These are phyloP conservation scores for Nymphalis polychloros DNA, from an alignment of 2,888 invertebrate genomes.

Conservation along the genomic window DNA sequence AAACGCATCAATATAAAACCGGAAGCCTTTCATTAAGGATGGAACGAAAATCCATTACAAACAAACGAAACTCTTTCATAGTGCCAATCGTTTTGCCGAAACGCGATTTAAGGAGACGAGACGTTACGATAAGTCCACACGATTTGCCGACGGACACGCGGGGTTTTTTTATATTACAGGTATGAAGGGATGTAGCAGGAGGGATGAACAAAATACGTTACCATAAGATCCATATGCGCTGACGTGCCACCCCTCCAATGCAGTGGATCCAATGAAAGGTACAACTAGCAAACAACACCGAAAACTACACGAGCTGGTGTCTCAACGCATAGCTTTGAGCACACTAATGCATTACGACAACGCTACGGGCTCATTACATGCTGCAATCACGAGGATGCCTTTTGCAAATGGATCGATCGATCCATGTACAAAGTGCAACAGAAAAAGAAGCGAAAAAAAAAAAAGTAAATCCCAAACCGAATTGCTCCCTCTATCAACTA, in stretches of 20 bases:
- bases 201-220: constrained; percentile 75
- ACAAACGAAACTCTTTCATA: constrained; percentile 66
- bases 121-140: constrained; percentile 72
- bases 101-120: constrained; percentile 63
- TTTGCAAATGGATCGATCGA: constrained; percentile 72
- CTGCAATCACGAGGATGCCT: constrained; percentile 73
- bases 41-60: constrained; percentile 53
- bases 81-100: constrained; percentile 76
- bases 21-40: constrained; percentile 69
- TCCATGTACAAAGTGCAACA: constrained; percentile 75
- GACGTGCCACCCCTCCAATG: constrained; percentile 81
- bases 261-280: constrained; percentile 75
- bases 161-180: constrained; percentile 52
- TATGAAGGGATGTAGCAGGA: constrained; percentile 71
- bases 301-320: constrained; percentile 78
- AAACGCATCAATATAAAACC: constrained; percentile 78
- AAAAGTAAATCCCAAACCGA: constrained; percentile 73
- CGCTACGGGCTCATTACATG: constrained; percentile 80
- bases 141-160: constrained; percentile 66
- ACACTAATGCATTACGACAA: constrained; percentile 79
- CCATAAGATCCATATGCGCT: constrained; percentile 75
- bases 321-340: constrained; percentile 77
- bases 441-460: constrained; percentile 63
- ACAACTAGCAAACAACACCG: constrained; percentile 77
- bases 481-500: constrained; percentile 78